These are phyloP conservation scores for Tricholaema leucomelas DNA, from an alignment of 2,113 vertebrate genomes.

Conservation along the genomic window DNA sequence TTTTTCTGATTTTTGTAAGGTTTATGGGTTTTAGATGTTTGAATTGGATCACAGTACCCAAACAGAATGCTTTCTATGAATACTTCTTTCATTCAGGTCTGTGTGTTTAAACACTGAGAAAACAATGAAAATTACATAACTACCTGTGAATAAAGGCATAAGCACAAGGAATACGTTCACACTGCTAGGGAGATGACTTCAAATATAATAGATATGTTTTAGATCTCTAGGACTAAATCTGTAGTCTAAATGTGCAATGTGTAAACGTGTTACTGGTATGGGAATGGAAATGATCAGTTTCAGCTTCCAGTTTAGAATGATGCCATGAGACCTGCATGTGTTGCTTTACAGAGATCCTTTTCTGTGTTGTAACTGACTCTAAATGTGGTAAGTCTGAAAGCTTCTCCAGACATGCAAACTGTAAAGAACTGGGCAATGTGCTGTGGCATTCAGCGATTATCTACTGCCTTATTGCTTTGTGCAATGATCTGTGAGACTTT, in stretches of 20 bases:
- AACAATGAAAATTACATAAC: accelerated
- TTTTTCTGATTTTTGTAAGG: not conserved
- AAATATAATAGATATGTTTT: not conserved
- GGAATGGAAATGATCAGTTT: not conserved
- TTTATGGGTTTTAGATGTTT: not conserved
- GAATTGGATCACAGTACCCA: not conserved
- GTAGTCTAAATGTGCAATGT: not conserved
- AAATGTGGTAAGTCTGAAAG: not conserved
- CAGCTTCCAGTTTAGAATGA: not conserved
- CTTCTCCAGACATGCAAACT: not conserved
- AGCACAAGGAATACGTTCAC: not conserved
- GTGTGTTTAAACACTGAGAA: not conserved
- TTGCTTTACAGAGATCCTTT: not conserved
- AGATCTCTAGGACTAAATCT: not conserved
- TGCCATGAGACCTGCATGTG: not conserved
- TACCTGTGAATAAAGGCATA: not conserved
- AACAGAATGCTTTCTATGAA: not conserved
- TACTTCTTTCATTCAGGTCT: not conserved
- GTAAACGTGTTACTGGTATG: not conserved
- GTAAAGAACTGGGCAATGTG: not conserved
- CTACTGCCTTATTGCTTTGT: not conserved
- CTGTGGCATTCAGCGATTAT: not conserved
- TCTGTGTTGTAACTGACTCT: not conserved
- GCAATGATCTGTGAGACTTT: not conserved
- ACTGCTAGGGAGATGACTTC: not conserved